Evolutionary conservation across 1,140 invertebrate species (phyloP), one percentile per base, ranked within the genome.

Genomic region (Aleiodes sp.): DNA sequence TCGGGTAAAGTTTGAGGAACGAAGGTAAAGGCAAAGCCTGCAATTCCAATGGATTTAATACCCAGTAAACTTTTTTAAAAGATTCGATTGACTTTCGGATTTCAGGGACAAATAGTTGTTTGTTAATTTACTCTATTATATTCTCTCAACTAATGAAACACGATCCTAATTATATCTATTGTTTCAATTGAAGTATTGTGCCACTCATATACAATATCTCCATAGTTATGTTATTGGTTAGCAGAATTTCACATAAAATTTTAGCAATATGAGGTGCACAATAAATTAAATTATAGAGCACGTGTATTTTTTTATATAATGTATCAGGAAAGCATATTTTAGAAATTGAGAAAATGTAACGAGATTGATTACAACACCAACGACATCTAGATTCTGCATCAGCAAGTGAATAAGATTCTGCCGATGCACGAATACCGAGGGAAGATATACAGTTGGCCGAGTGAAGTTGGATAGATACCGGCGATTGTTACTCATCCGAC

Each of bases 1-100:
- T 76, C 65, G 68, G 65, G 69, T 71, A 19, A 67, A 60, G 46
- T 73, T 71, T 73, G 12, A 31, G 75, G 76, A 67, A 70, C 72
- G 71, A 72, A n/a, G 74, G 69, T 65, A 76, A 79, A 81, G 75
- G 68, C 66, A 77, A 75, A 77, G 70, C 74, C 70, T 69, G 72
- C 74, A 69, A 73, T 73, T 79, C 76, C 52, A 37, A 65, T 68
- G 70, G 70, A 75, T 78, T 79, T 78, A 74, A 77, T 78, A 73
- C 70, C 72, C 41, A 61, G 73, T 70, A 77, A 80, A 76, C 76
- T 75, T 75, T 80, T 77, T 74, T 70, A 65, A 68, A 60, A 63
- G 65, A 61, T 39, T 72, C 60, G 21, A 64, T 39, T 52, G 57
- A 62, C 59, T 28, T 56, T 70, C 65, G 21, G 59, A 65, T 14